Percentiles rank a stretch among this genome's conserved stretches.
Conservation (phyloP, 2,888 invertebrate species). For the Eristalinus sepulchralis region DNA sequence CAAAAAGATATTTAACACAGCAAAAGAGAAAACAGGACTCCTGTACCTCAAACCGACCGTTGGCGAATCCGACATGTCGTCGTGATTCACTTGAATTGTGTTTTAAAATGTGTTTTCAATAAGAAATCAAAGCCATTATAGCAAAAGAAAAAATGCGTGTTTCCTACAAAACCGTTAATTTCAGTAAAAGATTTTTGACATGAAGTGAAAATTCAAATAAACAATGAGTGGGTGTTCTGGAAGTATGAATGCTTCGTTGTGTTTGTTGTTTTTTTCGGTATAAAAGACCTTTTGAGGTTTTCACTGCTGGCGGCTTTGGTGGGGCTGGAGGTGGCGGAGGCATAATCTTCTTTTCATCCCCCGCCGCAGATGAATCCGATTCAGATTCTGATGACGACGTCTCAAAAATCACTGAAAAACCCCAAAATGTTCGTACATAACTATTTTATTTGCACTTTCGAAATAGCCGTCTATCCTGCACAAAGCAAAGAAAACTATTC, state of each 20-base stretch:
- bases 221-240: not conserved
- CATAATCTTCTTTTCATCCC: constrained; percentile 6
- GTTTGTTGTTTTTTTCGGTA: not conserved
- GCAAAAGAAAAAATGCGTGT: too few species aligned
- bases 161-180: too few species aligned
- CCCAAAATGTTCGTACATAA: not conserved
- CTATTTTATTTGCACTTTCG: not conserved
- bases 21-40: too few species aligned
- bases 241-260: not conserved
- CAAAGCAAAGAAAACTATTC: not conserved
- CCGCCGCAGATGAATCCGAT: constrained; percentile 20
- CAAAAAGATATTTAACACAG: too few species aligned
- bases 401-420: constrained; percentile 25
- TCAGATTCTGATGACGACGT: constrained; percentile 32
- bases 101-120: too few species aligned
- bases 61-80: too few species aligned
- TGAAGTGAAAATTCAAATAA: not conserved
- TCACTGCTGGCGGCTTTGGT: constrained; percentile 6
- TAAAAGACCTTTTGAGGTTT: constrained; percentile 32
- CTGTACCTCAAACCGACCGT: too few species aligned
- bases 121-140: too few species aligned
- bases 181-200: too few species aligned
- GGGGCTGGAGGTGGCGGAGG: not conserved
- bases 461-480: not conserved
- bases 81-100: too few species aligned